Evolutionary conservation across 1,140 invertebrate genomes (phyloP).

Genomic region (Nephila pilipes): DNA sequence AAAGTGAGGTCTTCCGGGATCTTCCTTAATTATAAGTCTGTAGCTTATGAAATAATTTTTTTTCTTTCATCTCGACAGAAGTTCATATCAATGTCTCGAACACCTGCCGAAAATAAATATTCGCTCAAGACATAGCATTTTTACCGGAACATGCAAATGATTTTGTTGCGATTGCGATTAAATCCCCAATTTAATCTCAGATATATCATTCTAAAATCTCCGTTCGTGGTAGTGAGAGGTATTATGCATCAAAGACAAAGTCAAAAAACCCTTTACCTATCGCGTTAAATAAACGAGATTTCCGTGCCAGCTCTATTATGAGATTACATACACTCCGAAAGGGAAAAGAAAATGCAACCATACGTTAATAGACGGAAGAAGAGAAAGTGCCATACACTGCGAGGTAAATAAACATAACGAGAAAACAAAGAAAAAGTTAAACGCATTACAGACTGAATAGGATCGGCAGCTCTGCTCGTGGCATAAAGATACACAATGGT

Average conservation of each 20-base stretch:
- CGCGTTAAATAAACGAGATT: conserved; percentile 5
- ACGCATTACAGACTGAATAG: conserved; percentile 11
- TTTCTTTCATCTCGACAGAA: not conserved
- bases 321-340: not conserved
- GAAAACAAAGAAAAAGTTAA: conserved; percentile 23
- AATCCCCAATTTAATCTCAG: not conserved
- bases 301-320: conserved; percentile 25
- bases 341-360: not conserved
- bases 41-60: not conserved
- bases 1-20: too few relatives aligned
- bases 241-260: not conserved
- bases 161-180: not conserved
- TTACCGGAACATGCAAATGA: not conserved
- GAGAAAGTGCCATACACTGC: not conserved
- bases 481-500: conserved; percentile 48
- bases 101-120: not conserved
- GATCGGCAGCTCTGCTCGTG: conserved; percentile 1
- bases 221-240: not conserved
- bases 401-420: conserved; percentile 28
- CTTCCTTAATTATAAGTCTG: not conserved
- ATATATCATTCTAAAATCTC: not conserved
- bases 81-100: not conserved
- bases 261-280: not conserved
- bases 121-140: not conserved
- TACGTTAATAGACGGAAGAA: too few relatives aligned